Evolutionary conservation across 2,113 vertebrate genomes (phyloP).

Genomic region (Tetraodon nigroviridis): DNA sequence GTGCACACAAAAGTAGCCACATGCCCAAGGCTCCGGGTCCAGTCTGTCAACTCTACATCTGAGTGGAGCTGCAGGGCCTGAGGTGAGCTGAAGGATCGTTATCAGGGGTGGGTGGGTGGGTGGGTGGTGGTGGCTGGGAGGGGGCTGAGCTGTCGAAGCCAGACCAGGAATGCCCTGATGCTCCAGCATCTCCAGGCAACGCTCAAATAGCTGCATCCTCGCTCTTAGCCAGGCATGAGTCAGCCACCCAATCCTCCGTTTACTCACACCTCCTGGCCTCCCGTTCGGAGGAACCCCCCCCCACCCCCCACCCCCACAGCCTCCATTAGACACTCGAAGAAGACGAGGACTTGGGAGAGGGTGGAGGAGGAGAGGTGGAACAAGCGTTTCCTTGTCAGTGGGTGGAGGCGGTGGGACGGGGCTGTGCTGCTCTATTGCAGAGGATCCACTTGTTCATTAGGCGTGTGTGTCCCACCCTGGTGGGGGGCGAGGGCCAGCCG

Average conservation of each 20-base stretch:
- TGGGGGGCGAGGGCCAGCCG: too few species aligned
- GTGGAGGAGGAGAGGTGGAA: too few species aligned
- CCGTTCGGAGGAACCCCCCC: constrained; percentile 25
- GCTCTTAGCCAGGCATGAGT: constrained; percentile 1
- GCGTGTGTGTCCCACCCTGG: too few species aligned
- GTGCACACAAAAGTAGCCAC: constrained; percentile 24
- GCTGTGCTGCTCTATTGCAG: too few species aligned
- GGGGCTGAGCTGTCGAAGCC: constrained; percentile 6
- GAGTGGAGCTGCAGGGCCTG: constrained; percentile 7
- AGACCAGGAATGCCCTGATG: constrained; percentile 33
- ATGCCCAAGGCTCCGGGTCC: constrained; percentile 28
- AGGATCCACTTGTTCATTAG: too few species aligned
- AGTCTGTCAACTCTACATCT: constrained; percentile 21
- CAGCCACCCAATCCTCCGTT: constrained; percentile 9
- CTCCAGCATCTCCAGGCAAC: constrained; percentile 33
- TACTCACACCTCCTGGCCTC: constrained; percentile 14
- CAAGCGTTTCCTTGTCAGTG: not conserved
- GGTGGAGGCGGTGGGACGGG: constrained; percentile 6
- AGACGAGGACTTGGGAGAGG: too few species aligned
- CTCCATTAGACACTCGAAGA: too few species aligned
- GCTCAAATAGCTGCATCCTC: constrained; percentile 19
- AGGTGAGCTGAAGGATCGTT: constrained; percentile 16
- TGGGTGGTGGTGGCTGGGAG: too few species aligned
- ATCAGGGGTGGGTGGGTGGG: too few species aligned
- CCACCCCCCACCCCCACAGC: too few species aligned